Base-by-base conservation (phyloP, 2,797 vertebrate species). In the Micromesistius poutassou region DNA sequence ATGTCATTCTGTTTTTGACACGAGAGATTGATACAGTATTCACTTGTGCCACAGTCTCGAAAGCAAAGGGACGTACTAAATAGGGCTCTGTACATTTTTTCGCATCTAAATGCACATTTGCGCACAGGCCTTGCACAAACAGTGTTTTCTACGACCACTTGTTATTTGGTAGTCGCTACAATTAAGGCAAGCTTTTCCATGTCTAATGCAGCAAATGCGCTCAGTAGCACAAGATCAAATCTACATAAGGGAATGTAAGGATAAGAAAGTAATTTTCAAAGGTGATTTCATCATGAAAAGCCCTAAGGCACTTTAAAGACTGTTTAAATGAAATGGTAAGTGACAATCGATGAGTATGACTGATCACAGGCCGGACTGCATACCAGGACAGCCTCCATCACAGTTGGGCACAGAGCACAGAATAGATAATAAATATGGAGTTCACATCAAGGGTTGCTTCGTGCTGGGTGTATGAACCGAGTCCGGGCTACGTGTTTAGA, bases 141-240 rank as follows among this genome's bases (percentile, higher is more conserved):
- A 92, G 83, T 90, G 80, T 88, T 94, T 94, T 92, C 91, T 87
- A 89, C 82, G 72, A 90, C 90, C 91, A 93, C 95, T 95, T 93
- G 88, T 94, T 71, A 93, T 93, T 87, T 91, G 87, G 90, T 91
- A 90, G 89, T 89, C 92, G 88, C 92, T 93, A 91, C 79, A 35
- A 30, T 81, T 73, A 82, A 90, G 93, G 62, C 62, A 88, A 89
- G 92, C 80, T 89, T 84, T 31, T 77, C 78, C 33, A 78, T 82
- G 36, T 84, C 78, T 76, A 73, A 84, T 81, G 55, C 79, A 77
- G 71, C 30, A 31, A 76, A 74, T 81, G 72, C 79, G 85, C 78
- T 88, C 81, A 86, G 81, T 88, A 88, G 86, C 86, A 89, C 89
- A 90, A 88, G 81, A 78, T 77, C 25, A 73, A 78, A 85, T 76